phyloP scores from a whole-genome alignment of 2,113 vertebrate genomes.

The Vombatus ursinus region DNA sequence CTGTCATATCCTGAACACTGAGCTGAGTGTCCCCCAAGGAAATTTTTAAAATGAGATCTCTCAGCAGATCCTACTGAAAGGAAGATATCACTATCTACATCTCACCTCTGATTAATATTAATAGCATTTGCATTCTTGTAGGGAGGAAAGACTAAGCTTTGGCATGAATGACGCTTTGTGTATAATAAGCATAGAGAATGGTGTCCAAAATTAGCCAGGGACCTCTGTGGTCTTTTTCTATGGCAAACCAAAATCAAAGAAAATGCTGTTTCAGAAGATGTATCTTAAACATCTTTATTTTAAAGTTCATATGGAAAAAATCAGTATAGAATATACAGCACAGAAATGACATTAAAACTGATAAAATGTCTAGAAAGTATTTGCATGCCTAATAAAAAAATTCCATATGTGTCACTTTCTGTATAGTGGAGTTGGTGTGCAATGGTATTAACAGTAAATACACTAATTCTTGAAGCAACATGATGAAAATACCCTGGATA shows the following conservation, averaged over 20 bases:
- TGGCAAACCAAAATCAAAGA: not conserved
- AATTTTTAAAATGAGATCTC: slow-evolving; percentile 23
- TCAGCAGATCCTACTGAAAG: slow-evolving; percentile 1
- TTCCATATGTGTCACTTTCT: not conserved
- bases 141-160: not conserved
- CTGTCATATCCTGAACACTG: not conserved
- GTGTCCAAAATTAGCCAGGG: slow-evolving; percentile 11
- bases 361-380: not conserved
- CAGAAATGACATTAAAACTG: not conserved
- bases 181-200: not conserved
- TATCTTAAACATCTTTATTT: not conserved
- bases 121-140: not conserved
- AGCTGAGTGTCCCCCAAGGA: slow-evolving; percentile 3
- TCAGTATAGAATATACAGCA: not conserved
- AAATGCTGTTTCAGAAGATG: not conserved
- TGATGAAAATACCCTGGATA: not conserved
- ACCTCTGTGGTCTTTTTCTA: slow-evolving; percentile 11
- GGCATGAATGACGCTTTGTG: not conserved
- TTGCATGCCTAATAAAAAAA: not conserved
- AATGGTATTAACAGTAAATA: not conserved
- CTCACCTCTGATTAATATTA: slow-evolving; percentile 41
- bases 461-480: not conserved
- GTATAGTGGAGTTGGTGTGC: not conserved
- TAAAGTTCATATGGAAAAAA: not conserved
- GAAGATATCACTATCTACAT: slow-evolving; percentile 16